Base-by-base conservation (phyloP, 2,888 invertebrate species). In the Myopa testacea region DNA sequence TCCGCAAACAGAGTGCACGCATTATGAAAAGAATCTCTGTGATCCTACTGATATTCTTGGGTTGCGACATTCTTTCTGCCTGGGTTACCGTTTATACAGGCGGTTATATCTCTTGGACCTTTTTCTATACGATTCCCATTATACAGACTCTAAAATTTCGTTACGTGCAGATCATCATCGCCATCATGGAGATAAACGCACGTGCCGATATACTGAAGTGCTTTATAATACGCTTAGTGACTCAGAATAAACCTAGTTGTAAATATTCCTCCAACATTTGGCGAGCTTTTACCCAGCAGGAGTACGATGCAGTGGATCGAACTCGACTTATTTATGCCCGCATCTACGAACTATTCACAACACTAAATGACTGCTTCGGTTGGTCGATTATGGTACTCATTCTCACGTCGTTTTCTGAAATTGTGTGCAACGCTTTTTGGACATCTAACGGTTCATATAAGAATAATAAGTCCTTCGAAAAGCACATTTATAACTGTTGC, bases 101-200 rank as follows among this genome's bases (percentile, higher is more conserved):
- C 14, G 12, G 4, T 12, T 60, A 68, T 6, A 58, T 62, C 10
- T 77, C 77, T 12, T 76, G 77, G 10, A 65, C 78, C 12, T 78
- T 74, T 38, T 70, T 62, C 52, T 60, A 75, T 34, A 19, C 45
- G 12, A 8, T 76, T 7, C 73, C 76, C n/a, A 72, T 74, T 8
- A 19, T n/a, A n/a, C 16, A 45, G 10, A 68, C 40, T 8, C 16
- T 75, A n/a, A 71, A 62, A 37, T 19, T 55, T 52, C 79, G 79
- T 38, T 85, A 84, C 55, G 75, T 85, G 0, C 88, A 88, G 69
- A 76, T 87, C 16, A 81, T 85, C 16, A 71, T 81, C 12, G 78
- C 79, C 60, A 78, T 81, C 34, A 78, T 80, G 45, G 58, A 72
- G 14, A 58, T 80, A 2, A 83, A 82, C 73, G 40, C 67, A 4